Evolutionary conservation across 2,797 vertebrate species (phyloP), one percentile per base, ranked within the genome.

Genomic region (Melopsittacus undulatus): DNA sequence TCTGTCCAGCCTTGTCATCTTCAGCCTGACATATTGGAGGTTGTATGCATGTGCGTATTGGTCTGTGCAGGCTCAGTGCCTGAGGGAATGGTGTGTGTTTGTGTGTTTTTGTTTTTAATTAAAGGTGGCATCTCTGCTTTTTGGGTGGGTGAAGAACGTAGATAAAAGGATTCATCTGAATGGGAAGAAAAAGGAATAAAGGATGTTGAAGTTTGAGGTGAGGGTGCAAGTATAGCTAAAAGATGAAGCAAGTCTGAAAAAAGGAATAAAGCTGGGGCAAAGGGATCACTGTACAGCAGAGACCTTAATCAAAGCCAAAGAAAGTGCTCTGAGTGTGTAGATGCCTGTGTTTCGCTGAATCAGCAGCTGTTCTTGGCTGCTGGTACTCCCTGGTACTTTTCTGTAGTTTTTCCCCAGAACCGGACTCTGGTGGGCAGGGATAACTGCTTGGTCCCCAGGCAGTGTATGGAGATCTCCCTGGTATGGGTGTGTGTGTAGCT

Each of bases 31-130:
- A 83, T 83, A 91, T 79, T 91, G 94, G 79, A 94, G 45, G 52
- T 38, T 89, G 45, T 74, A 91, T 85, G 76, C 73, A 45, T 61
- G 87, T 91, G 56, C 79, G 22, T 90, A 87, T 87, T 96, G 90
- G 93, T 96, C 92, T 89, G 80, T 84, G 86, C 78, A 94, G 95
- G 68, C 92, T 76, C 0, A 0, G 40, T 89, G 94, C 94, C 96
- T 48, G 84, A 83, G 89, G 95, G 84, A 83, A 85, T 7, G 43
- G 87, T 76, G 87, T 77, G 49, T 82, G 75, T 89, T 87, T 87
- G 40, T 92, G 86, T 94, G 81, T 2, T 85, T 95, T 92, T 91
- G 73, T 49, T 92, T 93, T 94, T 96, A 94, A 94, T 95, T 96
- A 95, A 95, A 95, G 64, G 75, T 70, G 75, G 34, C 83, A 66